phyloP scores from a whole-genome alignment of 1,140 invertebrate genomes.

The Drosophila watanabei region DNA sequence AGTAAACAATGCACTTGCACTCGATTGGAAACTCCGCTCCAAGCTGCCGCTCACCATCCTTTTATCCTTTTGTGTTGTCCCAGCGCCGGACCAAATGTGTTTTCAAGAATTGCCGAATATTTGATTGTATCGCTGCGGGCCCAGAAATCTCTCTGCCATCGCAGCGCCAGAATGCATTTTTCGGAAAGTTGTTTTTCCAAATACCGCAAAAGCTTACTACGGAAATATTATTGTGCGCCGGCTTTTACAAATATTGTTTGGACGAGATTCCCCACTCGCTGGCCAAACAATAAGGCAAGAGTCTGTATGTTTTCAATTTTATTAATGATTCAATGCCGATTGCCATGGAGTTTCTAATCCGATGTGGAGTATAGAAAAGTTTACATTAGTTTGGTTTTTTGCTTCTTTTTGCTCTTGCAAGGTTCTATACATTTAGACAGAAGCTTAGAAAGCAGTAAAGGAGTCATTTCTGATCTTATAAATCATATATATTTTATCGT shows the following conservation, averaged over 20 bases:
- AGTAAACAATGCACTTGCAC: constrained; percentile 30
- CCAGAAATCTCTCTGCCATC: background rate
- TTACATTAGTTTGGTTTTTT: background rate
- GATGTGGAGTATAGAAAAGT: no score
- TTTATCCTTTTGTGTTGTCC: constrained; percentile 16
- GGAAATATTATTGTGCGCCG: constrained; percentile 30
- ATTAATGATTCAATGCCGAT: background rate
- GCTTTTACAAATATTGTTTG: constrained; percentile 23
- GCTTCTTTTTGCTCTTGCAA: no score
- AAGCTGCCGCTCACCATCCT: constrained; percentile 4
- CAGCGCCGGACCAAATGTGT: constrained; percentile 20
- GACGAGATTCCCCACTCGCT: background rate
- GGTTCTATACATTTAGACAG: background rate
- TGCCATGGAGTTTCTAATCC: background rate
- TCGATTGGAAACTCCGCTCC: constrained; percentile 37
- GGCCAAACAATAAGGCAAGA: constrained; percentile 24
- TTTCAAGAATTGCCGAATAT: constrained; percentile 31
- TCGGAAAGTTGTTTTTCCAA: constrained; percentile 23
- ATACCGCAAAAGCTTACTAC: constrained; percentile 20
- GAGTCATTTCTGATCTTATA: no score
- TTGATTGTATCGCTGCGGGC: constrained; percentile 31
- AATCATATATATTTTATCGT: no score
- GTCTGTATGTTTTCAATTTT: constrained; percentile 5
- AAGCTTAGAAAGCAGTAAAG: background rate
- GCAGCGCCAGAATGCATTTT: background rate